Evolutionary conservation across 2,888 invertebrate species (phyloP), one percentile per base, ranked within the genome.

Genomic region (Cataglyphis altisquamis): DNA sequence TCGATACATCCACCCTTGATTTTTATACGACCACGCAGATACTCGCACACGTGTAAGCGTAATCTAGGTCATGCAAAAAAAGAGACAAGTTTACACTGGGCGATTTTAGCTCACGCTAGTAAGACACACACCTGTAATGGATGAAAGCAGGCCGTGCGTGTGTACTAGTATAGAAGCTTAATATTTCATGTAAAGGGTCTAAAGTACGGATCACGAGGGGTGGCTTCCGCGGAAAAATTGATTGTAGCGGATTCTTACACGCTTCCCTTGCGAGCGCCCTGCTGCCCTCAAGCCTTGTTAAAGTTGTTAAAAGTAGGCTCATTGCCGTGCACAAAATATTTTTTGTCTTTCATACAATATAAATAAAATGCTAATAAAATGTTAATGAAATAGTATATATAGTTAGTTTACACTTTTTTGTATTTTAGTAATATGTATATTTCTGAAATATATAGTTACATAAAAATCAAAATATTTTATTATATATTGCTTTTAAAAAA

Each of bases 211-310:
- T 87, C 82, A 82, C 85, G 81, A 86, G 81, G 89, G 88, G 86
- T 87, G 84, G 84, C 82, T 88, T 87, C 86, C 80, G 70, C 70
- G 66, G 82, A 89, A n/a, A 52, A 52, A 90, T 91, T 91, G 90
- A 90, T 91, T 90, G 84, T 87, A 82, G 86, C 83, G 80, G 86
- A 90, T 91, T 90, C 89, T 91, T 91, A 89, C 88, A 88, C 88
- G 87, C 80, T 68, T 84, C 72, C 84, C 80, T 80, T 70, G 83
- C 83, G 55, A 70, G 10, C 55, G 32, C 5, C 64, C 62, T 55
- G 84, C 62, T 81, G 70, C 85, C 64, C 83, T 75, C 48, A 74
- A 84, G 80, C 66, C 55, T 72, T 57, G 81, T 85, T 78, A 82
- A 89, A 78, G 66, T 88, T 84, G 85, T 77, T 82, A 60, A 88